Base-by-base conservation (phyloP, 2,888 invertebrate species). In the Lymantria dispar region DNA sequence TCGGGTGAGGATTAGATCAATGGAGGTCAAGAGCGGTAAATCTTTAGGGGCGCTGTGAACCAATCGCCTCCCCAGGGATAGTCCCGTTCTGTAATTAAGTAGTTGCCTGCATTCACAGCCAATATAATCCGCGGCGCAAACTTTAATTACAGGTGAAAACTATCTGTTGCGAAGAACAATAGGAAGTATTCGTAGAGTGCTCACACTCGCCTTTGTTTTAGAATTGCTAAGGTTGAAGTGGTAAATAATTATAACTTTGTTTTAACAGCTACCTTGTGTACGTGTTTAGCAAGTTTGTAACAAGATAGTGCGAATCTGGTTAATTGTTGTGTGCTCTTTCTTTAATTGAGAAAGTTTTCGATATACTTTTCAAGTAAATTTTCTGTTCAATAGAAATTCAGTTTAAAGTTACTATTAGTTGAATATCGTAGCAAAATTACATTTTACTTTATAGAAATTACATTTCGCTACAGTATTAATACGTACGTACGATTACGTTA, bases 1-100 rank as follows among this genome's bases (percentile, higher is more conserved):
- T 68, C 71, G 58, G 52, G 60, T 64, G 64, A 70, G 59, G 56
- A 58, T 50, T 22, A 53, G 77, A 76, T 80, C 78, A 83, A 83
- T 76, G 76, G 72, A 74, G 86, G 85, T 83, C 83, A 83, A 80
- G 72, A 77, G 74, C 72, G 71, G 76, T 86, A 83, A 85, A 85
- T 85, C 85, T 79, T 75, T 49, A 62, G 62, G 70, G 70, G 68
- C 72, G 69, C 72, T 72, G 64, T 69, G 65, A 70, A 66, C 62
- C 59, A 68, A 78, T 80, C 70, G 68, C 64, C 57, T 74, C 78
- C 73, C 76, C 45, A 44, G 72, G 70, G 78, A 74, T 63, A 59
- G 59, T 57, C 52, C 57, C 60, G 64, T 71, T 71, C 64, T 59
- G 78, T 85, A 86, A 86, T 85, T 83, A 87, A 85, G 83, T 80